These are phyloP conservation scores for Dryobates pubescens DNA, from an alignment of 2,797 vertebrate genomes.

Conservation along the genomic window DNA sequence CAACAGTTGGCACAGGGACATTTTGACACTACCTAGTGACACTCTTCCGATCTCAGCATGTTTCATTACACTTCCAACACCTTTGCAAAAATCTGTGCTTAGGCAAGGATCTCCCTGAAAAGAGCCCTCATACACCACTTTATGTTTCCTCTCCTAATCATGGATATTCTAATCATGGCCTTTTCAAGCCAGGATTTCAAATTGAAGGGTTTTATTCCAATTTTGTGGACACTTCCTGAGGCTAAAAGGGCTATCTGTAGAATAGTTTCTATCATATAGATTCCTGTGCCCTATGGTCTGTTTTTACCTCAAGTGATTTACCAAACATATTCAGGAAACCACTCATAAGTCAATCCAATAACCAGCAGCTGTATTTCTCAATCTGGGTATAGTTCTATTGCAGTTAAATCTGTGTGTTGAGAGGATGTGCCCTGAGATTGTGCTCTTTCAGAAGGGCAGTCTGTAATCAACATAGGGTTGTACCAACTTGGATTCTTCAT, in stretches of 20 bases:
- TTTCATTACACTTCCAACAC: constrained; percentile 30
- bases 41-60: constrained; percentile 24
- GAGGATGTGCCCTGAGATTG: not conserved
- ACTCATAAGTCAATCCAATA: not conserved
- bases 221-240: not conserved
- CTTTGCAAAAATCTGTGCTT: constrained; percentile 57
- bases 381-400: not conserved
- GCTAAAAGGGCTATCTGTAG: not conserved
- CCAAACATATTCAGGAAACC: not conserved
- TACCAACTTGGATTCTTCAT: not conserved
- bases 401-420: not conserved
- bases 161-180: constrained; percentile 41
- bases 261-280: not conserved
- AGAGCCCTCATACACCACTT: constrained; percentile 57
- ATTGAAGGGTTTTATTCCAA: not conserved
- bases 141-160: constrained; percentile 64
- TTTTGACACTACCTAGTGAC: constrained; percentile 34
- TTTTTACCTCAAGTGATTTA: constrained; percentile 46
- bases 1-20: not conserved
- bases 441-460: not conserved
- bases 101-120: constrained; percentile 49
- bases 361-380: not conserved
- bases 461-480: not conserved
- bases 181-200: constrained; percentile 45
- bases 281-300: not conserved